Base-by-base conservation (phyloP, 2,113 vertebrate species). In the Ardeotis arabs region DNA sequence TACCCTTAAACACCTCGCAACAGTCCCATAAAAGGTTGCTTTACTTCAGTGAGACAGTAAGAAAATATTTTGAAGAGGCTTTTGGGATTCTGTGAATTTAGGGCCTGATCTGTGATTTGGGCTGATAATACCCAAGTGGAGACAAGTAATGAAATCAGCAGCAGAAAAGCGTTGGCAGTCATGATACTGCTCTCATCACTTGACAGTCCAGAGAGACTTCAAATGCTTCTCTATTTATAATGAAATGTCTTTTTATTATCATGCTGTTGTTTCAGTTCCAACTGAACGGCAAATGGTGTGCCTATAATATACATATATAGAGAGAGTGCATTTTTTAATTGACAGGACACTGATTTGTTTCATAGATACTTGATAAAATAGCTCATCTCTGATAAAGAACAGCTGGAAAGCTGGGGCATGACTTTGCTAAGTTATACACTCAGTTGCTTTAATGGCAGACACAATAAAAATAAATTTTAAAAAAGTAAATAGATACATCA, bases 231-330 rank as follows among this genome's bases (percentile, higher is more conserved):
- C 37, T 92, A 45, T 76, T 91, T 94, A 49, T 84, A 93, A 91
- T 90, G 47, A 96, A 90, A 90, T 20, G 41, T 23, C 28, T 64
- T 83, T 93, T 82, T 91, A 59, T 92, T 86, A 91, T 64, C 55
- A 59, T 64, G 24, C 14, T 33, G 73, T 85, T 83, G 18, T 90
- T 95, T 86, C 59, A 56, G 60, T 86, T 93, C 82, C 79, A 93
- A 15, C 20, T 90, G 64, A 87, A 68, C 72, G n/a, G 64, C 31
- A 93, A 90, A 72, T 70, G 2, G 4, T 58, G 45, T 91, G 62
- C 14, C 37, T 94, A 31, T 79, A 90, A 85, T 74, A 41, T 49
- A 58, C 56, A 55, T 50, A n/a, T 53, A 45, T 24, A 19, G 12
- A 44, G 41, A 44, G 41, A 44, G 41, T 73, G 31, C 17, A 64